Percentiles rank a stretch among this genome's conserved stretches.
phyloP scores from a whole-genome alignment of 2,888 invertebrate genomes.

The Eurois occulta region DNA sequence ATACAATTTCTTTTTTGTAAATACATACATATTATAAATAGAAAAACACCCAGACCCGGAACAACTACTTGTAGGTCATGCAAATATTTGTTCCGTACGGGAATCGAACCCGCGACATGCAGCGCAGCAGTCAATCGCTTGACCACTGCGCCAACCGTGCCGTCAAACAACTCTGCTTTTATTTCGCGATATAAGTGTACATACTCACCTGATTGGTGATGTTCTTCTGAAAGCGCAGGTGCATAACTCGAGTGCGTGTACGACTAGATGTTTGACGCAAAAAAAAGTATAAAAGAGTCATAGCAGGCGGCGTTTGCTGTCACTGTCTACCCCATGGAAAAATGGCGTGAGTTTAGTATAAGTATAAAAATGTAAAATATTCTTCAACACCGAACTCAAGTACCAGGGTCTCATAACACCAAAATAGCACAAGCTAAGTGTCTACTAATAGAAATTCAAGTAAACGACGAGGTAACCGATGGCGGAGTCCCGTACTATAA shows the following conservation, averaged over 20 bases:
- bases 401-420: slow-evolving; percentile 41
- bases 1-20: no score
- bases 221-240: background rate
- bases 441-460: slow-evolving; percentile 65
- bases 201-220: background rate
- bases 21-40: no score
- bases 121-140: no score
- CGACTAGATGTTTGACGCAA: background rate
- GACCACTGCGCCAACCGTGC: no score
- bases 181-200: background rate
- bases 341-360: background rate
- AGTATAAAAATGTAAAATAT: background rate
- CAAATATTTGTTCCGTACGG: no score
- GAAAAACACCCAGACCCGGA: no score
- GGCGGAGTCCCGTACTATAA: slow-evolving; percentile 62
- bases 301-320: background rate
- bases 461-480: slow-evolving; percentile 55
- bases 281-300: background rate
- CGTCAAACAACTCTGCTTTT: no score
- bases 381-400: background rate
- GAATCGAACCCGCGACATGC: no score
- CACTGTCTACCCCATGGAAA: background rate
- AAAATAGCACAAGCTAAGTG: slow-evolving; percentile 60
- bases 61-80: no score
- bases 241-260: background rate